Percentiles rank a stretch among this genome's conserved stretches.
Conservation (phyloP, 2,113 vertebrate genomes). For the Cromileptes altivelis region DNA sequence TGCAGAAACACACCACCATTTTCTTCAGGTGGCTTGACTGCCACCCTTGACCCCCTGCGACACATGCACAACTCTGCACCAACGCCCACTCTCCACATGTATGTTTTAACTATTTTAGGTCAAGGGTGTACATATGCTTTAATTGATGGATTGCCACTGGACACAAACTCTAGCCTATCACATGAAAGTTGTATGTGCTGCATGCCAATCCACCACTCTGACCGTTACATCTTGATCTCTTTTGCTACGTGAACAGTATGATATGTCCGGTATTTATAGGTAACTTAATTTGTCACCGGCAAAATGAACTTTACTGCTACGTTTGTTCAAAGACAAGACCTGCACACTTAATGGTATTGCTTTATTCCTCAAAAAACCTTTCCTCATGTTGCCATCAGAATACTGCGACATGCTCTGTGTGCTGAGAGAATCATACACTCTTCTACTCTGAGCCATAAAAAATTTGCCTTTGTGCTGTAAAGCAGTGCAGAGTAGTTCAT, state of each 20-base stretch:
- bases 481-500: not conserved
- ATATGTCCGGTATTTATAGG: not conserved
- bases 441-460: not conserved
- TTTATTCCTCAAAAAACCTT: not conserved
- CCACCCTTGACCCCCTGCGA: not conserved
- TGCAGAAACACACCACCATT: no score
- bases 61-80: not conserved
- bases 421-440: not conserved
- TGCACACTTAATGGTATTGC: not conserved
- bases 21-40: not conserved
- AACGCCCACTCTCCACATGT: not conserved
- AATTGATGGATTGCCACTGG: not conserved
- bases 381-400: not conserved
- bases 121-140: not conserved
- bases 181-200: not conserved
- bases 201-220: not conserved
- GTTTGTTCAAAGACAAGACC: not conserved
- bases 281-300: not conserved
- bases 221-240: not conserved
- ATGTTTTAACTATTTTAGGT: not conserved
- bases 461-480: not conserved
- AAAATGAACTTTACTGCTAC: not conserved
- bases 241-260: not conserved
- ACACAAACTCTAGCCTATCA: not conserved
- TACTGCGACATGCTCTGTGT: not conserved